Conservation (phyloP, 2,888 invertebrate genomes). For the Campoletis raptor region DNA sequence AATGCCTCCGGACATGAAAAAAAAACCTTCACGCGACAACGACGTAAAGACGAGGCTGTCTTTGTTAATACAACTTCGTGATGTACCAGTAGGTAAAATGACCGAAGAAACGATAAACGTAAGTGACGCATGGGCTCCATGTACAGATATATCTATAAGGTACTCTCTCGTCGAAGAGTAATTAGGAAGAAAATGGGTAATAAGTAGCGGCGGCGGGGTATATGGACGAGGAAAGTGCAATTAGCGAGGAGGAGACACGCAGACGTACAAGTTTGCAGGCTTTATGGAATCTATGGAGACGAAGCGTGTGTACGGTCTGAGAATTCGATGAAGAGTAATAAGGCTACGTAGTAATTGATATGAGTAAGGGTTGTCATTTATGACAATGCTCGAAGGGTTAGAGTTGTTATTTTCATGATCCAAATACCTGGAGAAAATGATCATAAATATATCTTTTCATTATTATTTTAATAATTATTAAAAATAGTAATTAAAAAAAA, state of each 20-base stretch:
- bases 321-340: slow-evolving; percentile 2
- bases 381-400: background rate
- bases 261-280: slow-evolving; percentile 39
- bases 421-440: background rate
- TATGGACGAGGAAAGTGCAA: slow-evolving; percentile 45
- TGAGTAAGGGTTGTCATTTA: background rate
- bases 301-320: slow-evolving; percentile 12
- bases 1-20: slow-evolving; percentile 39
- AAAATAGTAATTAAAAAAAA: background rate
- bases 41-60: slow-evolving; percentile 29
- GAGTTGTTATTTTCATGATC: background rate
- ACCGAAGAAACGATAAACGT: slow-evolving; percentile 65
- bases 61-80: slow-evolving; percentile 51
- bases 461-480: background rate
- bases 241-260: slow-evolving; percentile 57
- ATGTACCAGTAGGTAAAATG: slow-evolving; percentile 53
- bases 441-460: background rate
- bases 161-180: slow-evolving; percentile 63
- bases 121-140: slow-evolving; percentile 33
- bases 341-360: background rate
- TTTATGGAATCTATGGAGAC: slow-evolving; percentile 46
- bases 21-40: background rate
- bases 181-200: slow-evolving; percentile 65
- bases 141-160: slow-evolving; percentile 27
- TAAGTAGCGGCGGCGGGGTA: slow-evolving; percentile 49